Conservation (phyloP, 2,113 vertebrate genomes). For the Podiceps cristatus region DNA sequence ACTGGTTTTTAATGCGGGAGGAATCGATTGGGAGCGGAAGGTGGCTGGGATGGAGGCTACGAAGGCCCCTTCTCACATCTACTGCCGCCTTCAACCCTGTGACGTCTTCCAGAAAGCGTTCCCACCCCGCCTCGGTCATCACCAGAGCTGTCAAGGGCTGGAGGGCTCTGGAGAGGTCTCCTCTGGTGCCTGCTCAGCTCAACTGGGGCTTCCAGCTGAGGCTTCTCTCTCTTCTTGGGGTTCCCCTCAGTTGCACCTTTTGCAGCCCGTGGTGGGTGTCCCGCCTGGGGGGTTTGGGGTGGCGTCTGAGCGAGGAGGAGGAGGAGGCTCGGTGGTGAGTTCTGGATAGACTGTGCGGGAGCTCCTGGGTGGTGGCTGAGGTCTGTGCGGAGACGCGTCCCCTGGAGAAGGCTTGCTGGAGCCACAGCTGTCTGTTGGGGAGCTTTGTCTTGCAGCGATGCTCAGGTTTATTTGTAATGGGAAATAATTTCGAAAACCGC, state of each 20-base stretch:
- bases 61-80: not conserved
- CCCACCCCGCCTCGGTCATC: accelerated
- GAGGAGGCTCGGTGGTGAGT: accelerated
- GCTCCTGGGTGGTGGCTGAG: not conserved
- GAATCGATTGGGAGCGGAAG: not conserved
- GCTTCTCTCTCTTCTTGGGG: not conserved
- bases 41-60: not conserved
- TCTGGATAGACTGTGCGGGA: not conserved
- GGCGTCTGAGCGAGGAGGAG: not conserved
- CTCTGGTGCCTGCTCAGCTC: not conserved
- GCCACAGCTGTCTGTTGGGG: not conserved
- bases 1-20: constrained; percentile 20
- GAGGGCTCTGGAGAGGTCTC: not conserved
- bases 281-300: accelerated
- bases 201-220: not conserved
- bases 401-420: not conserved
- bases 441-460: not conserved
- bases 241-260: accelerated
- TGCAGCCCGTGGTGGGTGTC: not conserved
- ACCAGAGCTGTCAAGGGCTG: accelerated
- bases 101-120: not conserved
- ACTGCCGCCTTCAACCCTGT: not conserved
- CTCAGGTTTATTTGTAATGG: not conserved
- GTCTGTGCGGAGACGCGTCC: accelerated
- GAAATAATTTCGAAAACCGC: accelerated